Base-by-base conservation (phyloP, 2,797 vertebrate genomes). In the Tympanoctomys barrerae region DNA sequence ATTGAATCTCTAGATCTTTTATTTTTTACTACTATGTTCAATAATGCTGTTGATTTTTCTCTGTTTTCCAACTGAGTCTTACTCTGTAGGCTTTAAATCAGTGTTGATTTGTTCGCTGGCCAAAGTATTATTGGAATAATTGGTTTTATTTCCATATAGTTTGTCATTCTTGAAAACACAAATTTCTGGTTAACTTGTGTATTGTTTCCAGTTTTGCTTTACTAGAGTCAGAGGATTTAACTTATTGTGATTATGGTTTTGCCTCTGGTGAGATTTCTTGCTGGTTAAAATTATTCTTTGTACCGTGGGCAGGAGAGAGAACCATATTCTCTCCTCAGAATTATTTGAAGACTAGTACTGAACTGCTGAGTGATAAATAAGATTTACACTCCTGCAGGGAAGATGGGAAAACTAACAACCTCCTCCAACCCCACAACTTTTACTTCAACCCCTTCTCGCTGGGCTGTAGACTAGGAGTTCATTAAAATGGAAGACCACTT, bases 121-220 rank as follows among this genome's bases (percentile, higher is more conserved):
- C 57, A 28, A 87, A 90, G 21, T 80, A 18, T 54, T 91, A 95
- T 42, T 97, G 26, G 33, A 49, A 94, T 18, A 36, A 4, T 70
- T 94, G 33, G 9, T 61, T 89, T 90, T 88, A 3, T 84, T 91
- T 90, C 18, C 73, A 13, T 66, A 71, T 59, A 31, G 68, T 57
- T 96, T 82, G 57, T 81, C 54, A 84, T 94, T 83, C 54, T 64
- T 90, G 49, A 31, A 19, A 28, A 66, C 21, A 86, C 24, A 9
- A 89, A 92, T 61, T 89, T 89, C 52, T 19, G 1, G 19, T 70
- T 87, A 88, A 94, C 1, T 92, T 87, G 71, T 85, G 46, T 82
- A 61, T 85, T 85, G 31, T 91, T 91, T 91, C 19, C 49, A 82
- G 28, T 90, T 90, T 89, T 78, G 31, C 88, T 90, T 97, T 57